Evolutionary conservation across 2,797 vertebrate species (phyloP).

Genomic region (Glossophaga mutica): DNA sequence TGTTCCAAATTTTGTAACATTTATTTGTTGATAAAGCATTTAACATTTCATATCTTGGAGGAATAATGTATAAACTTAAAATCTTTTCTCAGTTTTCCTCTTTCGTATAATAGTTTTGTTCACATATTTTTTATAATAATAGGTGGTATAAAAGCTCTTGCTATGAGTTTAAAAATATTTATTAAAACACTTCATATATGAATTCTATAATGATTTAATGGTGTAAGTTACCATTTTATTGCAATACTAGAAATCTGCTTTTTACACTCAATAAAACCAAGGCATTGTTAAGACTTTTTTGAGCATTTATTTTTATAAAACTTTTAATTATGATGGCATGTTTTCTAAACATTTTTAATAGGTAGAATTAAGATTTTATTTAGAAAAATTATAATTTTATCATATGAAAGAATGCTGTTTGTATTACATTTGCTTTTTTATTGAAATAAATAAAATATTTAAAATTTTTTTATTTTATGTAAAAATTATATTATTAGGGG

Average conservation of each 20-base stretch:
- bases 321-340: neutral
- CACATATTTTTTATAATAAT: constrained; percentile 1
- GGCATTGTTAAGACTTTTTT: neutral
- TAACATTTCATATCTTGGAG: neutral
- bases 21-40: neutral
- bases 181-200: constrained; percentile 4
- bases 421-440: constrained; percentile 3
- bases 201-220: neutral
- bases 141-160: neutral
- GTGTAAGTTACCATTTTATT: neutral
- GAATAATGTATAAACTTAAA: neutral
- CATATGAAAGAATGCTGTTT: constrained; percentile 3
- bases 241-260: neutral
- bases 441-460: constrained; percentile 17
- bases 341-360: constrained; percentile 38
- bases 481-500: neutral
- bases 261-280: constrained; percentile 1
- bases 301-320: neutral
- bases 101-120: neutral
- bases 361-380: constrained; percentile 21
- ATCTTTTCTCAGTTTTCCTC: constrained; percentile 22
- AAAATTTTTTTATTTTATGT: neutral
- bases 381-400: neutral
- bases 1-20: neutral
- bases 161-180: neutral